phyloP scores from a whole-genome alignment of 1,140 invertebrate genomes.

The Drosophila bocqueti region DNA sequence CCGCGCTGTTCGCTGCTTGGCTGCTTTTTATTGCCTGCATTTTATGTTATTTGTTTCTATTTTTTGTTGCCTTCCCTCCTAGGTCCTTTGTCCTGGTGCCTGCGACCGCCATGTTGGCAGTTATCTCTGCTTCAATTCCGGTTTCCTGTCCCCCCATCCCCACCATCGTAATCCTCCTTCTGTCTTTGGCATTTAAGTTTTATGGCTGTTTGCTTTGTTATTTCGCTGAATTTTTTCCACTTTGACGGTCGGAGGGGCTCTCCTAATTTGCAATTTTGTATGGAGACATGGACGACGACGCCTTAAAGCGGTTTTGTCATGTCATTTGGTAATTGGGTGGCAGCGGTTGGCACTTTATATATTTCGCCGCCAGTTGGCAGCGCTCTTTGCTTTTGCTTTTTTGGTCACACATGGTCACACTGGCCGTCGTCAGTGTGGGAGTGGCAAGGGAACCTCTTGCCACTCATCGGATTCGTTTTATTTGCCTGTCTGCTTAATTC shows the following conservation, averaged over 20 bases:
- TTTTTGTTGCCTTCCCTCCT: constrained; percentile 19
- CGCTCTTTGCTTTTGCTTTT: constrained; percentile 26
- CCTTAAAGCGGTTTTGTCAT: constrained; percentile 85
- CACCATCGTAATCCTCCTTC: constrained; percentile 35
- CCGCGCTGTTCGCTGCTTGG: constrained; percentile 64
- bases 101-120: constrained; percentile 61
- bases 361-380: constrained; percentile 70
- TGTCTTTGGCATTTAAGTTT: constrained; percentile 63
- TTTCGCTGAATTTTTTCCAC: constrained; percentile 42
- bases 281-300: constrained; percentile 63
- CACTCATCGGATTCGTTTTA: constrained; percentile 30
- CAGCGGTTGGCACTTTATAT: constrained; percentile 85
- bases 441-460: constrained; percentile 16
- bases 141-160: constrained; percentile 14
- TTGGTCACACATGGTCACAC: constrained; percentile 56
- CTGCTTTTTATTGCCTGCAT: constrained; percentile 77
- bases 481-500: constrained; percentile 37
- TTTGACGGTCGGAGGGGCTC: constrained; percentile 50
- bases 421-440: constrained; percentile 19
- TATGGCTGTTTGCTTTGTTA: constrained; percentile 72
- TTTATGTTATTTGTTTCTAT: constrained; percentile 73
- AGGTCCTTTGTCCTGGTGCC: constrained; percentile 8
- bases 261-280: constrained; percentile 85
- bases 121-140: constrained; percentile 60
- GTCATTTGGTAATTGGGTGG: constrained; percentile 85